These are phyloP conservation scores for Platypus cylindrus DNA, from an alignment of 2,888 invertebrate species.

Conservation along the genomic window DNA sequence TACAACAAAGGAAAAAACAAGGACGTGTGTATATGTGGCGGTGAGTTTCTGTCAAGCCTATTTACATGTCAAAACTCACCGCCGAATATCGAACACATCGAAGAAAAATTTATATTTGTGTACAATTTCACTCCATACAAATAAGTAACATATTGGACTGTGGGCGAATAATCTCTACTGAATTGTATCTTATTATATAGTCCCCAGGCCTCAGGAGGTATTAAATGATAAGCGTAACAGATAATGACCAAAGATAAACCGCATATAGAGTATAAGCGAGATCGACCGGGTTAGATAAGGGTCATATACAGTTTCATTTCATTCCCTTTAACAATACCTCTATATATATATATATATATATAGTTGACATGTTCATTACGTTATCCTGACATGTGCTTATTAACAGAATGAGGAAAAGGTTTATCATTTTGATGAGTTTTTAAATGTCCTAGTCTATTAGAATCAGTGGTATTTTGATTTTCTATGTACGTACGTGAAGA, in stretches of 20 bases:
- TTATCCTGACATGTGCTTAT: not conserved
- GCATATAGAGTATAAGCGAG: not conserved
- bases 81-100: no score
- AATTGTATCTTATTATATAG: no score
- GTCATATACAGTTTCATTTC: not conserved
- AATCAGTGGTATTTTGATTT: no score
- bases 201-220: not conserved
- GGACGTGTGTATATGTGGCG: no score
- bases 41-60: no score
- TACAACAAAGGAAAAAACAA: no score
- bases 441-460: no score
- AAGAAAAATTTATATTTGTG: no score
- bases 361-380: not conserved
- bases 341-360: no score
- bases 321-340: not conserved
- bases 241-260: not conserved
- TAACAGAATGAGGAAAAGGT: not conserved
- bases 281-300: not conserved
- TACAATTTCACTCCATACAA: no score
- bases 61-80: no score
- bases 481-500: no score
- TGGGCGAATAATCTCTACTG: slow-evolving; percentile 13
- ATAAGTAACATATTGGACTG: slow-evolving; percentile 13
- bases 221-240: not conserved
- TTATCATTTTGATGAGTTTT: not conserved